Evolutionary conservation across 2,113 vertebrate genomes (phyloP).

Genomic region (Bothrops jararaca): DNA sequence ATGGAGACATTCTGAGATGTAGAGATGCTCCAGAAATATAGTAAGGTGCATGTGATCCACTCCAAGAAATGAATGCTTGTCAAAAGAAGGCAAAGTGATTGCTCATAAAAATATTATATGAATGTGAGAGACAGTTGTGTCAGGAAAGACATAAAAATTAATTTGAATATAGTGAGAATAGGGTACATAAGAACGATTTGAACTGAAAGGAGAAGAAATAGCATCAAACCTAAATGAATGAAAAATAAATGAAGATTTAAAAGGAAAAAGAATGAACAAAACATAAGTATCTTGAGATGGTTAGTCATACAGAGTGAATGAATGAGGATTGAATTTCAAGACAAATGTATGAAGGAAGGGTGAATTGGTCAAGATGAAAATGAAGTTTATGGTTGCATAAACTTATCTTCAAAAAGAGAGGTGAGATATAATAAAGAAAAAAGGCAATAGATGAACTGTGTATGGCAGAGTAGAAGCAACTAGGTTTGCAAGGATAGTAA

Average conservation of each 20-base stretch:
- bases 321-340: neutral
- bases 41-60: neutral
- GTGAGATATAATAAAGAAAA: neutral
- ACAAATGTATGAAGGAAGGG: neutral
- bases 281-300: neutral
- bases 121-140: neutral
- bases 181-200: neutral
- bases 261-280: neutral
- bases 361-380: neutral
- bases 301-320: neutral
- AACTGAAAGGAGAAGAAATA: neutral
- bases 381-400: neutral
- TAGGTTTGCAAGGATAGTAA: neutral
- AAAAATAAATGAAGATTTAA: neutral
- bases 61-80: neutral
- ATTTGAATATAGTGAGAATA: neutral
- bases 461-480: neutral
- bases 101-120: neutral
- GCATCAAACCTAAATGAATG: neutral
- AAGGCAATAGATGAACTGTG: neutral
- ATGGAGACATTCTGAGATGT: neutral
- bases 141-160: neutral
- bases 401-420: neutral
- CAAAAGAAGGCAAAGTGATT: neutral
- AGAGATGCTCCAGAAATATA: neutral